Percentiles rank a stretch among this genome's conserved stretches.
Conservation (phyloP, 30 jellyfish, hydroid and myxozoan species). For the Cassiopea xamachana region DNA sequence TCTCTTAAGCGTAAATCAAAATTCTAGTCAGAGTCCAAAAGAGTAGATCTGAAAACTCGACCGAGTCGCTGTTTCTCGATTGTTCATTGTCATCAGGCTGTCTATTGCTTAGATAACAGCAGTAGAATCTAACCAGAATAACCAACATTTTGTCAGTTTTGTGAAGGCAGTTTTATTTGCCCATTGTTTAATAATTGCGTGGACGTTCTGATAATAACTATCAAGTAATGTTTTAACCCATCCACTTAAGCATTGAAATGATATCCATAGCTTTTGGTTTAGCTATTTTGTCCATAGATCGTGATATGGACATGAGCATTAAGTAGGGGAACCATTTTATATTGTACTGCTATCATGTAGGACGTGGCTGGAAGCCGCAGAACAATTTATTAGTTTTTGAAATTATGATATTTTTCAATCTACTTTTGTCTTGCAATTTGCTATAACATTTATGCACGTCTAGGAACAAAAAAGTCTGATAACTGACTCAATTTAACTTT, state of each 20-base stretch:
- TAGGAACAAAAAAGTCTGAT: too few species aligned
- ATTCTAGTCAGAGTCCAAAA: constrained; percentile 19
- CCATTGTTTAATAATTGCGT: constrained; percentile 12
- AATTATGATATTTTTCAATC: not conserved
- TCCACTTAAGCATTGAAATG: not conserved
- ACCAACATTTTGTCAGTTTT: not conserved
- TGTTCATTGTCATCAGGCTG: constrained; percentile 26
- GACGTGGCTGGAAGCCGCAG: constrained; percentile 8
- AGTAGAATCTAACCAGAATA: constrained; percentile 3
- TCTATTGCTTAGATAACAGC: constrained; percentile 2
- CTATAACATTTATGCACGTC: too few species aligned
- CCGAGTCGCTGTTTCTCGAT: constrained; percentile 9
- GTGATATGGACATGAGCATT: not conserved
- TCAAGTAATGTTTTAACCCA: constrained; percentile 2
- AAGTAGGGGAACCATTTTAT: not conserved
- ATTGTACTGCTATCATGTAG: not conserved
- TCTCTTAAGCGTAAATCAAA: constrained; percentile 55
- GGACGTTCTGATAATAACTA: not conserved
- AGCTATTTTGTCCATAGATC: not conserved
- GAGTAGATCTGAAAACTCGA: constrained; percentile 8
- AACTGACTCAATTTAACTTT: too few species aligned
- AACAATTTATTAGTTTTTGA: not conserved
- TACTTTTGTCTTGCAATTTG: too few species aligned
- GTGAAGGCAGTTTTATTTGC: not conserved
- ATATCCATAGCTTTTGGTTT: not conserved